Evolutionary conservation across 2,888 invertebrate genomes (phyloP).

Genomic region (Craniophora ligustri): DNA sequence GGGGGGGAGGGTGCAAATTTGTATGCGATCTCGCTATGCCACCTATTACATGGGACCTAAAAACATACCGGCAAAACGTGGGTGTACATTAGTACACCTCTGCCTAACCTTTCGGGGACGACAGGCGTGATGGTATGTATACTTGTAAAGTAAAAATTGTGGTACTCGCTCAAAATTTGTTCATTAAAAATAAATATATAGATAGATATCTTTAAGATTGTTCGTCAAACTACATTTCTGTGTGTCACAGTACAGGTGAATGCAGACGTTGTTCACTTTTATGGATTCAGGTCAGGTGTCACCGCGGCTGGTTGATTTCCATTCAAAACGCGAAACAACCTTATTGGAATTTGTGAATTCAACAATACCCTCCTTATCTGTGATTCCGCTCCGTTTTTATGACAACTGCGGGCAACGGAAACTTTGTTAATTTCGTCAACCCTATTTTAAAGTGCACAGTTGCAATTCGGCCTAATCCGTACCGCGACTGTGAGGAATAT

Average conservation of each 20-base stretch:
- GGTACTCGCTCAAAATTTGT: too few relatives aligned
- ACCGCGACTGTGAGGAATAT: too few relatives aligned
- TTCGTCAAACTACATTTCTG: background rate
- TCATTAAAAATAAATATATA: too few relatives aligned
- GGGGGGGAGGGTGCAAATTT: too few relatives aligned
- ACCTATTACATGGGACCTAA: too few relatives aligned
- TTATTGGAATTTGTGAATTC: slow-evolving; percentile 31
- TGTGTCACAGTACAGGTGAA: slow-evolving; percentile 23
- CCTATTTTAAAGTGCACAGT: background rate
- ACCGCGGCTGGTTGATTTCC: slow-evolving; percentile 33
- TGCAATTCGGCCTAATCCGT: too few relatives aligned
- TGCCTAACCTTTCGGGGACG: too few relatives aligned
- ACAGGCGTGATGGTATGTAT: too few relatives aligned
- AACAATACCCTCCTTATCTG: slow-evolving; percentile 19
- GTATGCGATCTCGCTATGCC: too few relatives aligned
- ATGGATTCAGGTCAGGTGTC: slow-evolving; percentile 52
- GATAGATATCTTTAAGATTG: background rate
- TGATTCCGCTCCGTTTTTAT: background rate
- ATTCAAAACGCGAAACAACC: slow-evolving; percentile 32
- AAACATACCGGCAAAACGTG: too few relatives aligned
- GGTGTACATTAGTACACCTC: too few relatives aligned
- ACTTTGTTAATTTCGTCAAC: background rate
- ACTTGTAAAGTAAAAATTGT: too few relatives aligned
- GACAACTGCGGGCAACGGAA: background rate
- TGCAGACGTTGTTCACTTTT: slow-evolving; percentile 42